Percentiles rank a stretch among this genome's conserved stretches.
Conservation (phyloP, 2,797 vertebrate species). For the Chiroxiphia lanceolata region DNA sequence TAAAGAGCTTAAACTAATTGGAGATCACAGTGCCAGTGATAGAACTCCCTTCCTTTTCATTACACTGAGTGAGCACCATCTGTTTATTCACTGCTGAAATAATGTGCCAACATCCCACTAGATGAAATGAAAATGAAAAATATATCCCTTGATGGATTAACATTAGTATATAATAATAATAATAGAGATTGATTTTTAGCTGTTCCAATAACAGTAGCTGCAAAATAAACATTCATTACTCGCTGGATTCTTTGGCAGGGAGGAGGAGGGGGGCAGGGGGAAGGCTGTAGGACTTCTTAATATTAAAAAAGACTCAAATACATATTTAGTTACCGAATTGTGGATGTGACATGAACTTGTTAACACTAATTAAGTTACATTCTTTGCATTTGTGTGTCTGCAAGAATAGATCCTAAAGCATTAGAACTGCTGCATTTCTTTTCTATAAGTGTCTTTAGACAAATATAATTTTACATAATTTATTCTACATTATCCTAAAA, state of each 20-base stretch:
- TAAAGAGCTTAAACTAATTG: not conserved
- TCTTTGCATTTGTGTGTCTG: not conserved
- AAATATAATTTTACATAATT: not conserved
- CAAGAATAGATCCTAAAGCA: not conserved
- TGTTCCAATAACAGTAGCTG: not conserved
- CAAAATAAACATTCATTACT: not conserved
- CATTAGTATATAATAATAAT: not conserved
- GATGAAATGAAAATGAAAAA: slow-evolving; percentile 46
- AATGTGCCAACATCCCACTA: not conserved
- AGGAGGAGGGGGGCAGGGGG: accelerated
- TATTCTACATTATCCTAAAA: not conserved
- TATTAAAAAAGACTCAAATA: not conserved
- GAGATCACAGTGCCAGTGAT: not conserved
- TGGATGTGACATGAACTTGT: not conserved
- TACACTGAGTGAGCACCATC: not conserved
- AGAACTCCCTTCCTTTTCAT: slow-evolving; percentile 21
- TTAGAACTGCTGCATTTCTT: not conserved
- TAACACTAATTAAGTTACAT: not conserved
- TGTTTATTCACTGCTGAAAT: slow-evolving; percentile 14
- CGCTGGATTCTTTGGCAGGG: not conserved
- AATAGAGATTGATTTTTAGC: not conserved
- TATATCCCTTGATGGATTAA: slow-evolving; percentile 11
- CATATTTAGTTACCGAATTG: not conserved
- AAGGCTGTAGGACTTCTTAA: not conserved
- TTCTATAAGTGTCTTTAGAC: not conserved